phyloP scores from a whole-genome alignment of 2,888 invertebrate genomes.

The Choristoneura rosaceana region DNA sequence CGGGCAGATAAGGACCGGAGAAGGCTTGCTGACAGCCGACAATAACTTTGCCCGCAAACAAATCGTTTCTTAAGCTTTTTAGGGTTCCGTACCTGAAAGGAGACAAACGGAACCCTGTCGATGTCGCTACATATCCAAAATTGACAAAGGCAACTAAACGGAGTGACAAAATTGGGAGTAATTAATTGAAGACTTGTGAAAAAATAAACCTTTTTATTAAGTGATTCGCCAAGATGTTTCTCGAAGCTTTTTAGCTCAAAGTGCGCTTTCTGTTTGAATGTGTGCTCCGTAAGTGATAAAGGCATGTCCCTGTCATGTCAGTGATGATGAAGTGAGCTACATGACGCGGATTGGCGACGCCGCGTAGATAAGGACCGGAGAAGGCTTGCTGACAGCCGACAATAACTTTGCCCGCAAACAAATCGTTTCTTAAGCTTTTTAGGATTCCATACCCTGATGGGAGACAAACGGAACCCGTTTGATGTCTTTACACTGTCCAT shows the following conservation, averaged over 20 bases:
- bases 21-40: slow-evolving; percentile 7
- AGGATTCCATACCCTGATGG: too few species aligned
- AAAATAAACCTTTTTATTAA: not conserved
- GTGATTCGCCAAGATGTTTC: not conserved
- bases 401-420: not conserved
- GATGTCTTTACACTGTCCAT: too few species aligned
- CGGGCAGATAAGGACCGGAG: slow-evolving; percentile 8
- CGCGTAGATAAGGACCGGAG: slow-evolving; percentile 7
- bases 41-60: not conserved
- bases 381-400: slow-evolving; percentile 8
- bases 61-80: too few species aligned
- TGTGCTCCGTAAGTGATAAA: slow-evolving; percentile 28
- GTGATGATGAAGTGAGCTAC: slow-evolving; percentile 31
- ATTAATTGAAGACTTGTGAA: too few species aligned
- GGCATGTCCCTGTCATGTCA: slow-evolving; percentile 40
- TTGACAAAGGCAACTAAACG: too few species aligned
- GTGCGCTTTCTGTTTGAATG: not conserved
- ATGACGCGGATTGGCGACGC: slow-evolving; percentile 25
- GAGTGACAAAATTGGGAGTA: too few species aligned
- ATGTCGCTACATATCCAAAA: too few species aligned
- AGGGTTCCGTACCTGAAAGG: too few species aligned
- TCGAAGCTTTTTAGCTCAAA: not conserved
- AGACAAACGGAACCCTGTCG: too few species aligned
- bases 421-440: too few species aligned
- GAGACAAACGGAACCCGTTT: too few species aligned